Base-by-base conservation (phyloP, 2,113 vertebrate genomes). In the Pituophis catenifer region DNA sequence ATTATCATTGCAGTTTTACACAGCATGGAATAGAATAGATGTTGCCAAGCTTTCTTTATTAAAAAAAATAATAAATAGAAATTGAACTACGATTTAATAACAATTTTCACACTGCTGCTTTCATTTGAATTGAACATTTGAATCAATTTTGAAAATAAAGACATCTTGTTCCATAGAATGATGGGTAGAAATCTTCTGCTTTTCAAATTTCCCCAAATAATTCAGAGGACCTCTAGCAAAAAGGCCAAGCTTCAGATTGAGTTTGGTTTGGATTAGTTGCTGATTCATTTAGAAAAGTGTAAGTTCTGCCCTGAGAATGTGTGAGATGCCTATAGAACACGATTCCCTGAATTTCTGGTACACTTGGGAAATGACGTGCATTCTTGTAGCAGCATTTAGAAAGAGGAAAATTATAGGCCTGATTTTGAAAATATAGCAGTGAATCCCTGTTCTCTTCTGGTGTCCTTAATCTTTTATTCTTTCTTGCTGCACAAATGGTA, bases 51-150 rank as follows among this genome's bases (percentile, higher is more conserved):
- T 95, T 92, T 59, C 89, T 88, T 94, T 91, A 95, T 93, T 91
- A 93, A 94, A 59, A 59, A 70, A 70, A 48, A 29, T 50, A 93
- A 94, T 1, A 70, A 93, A 94, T 62, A 10, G 52, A 48, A 58
- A 59, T 13, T 24, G 55, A 48, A 92, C 85, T 93, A 90, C 90
- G 62, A 93, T 92, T 95, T 88, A 95, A 94, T 55, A 95, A 90
- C 90, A 89, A 91, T 0, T 33, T 65, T 52, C 62, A 65, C 62
- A 53, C 8, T 23, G 9, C 29, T 33, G 19, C 65, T 90, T 90
- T 70, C 29, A 38, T 38, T 38, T 38, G 38, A 38, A 38, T 38
- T 38, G 38, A 38, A 54, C 44, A 75, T 75, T 75, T 75, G 15
- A 75, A 75, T 75, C 1, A 75, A 19, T 38, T 17, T 75, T 33